phyloP scores from a whole-genome alignment of 2,888 invertebrate species.

The Drosophila neotestacea region DNA sequence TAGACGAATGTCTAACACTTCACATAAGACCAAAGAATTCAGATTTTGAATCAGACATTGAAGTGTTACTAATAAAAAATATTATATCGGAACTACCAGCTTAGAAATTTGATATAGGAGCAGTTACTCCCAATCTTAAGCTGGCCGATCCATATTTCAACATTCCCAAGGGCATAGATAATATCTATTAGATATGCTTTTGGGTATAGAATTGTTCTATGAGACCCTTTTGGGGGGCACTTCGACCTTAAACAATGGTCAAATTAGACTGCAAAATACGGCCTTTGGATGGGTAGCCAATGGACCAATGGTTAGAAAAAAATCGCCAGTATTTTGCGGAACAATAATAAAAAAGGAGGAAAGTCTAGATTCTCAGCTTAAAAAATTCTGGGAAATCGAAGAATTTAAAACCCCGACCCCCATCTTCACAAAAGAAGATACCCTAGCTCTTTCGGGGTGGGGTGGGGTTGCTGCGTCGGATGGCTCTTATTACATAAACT shows the following conservation, averaged over 20 bases:
- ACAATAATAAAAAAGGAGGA: background rate
- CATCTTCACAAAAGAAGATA: background rate
- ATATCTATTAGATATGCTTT: too few species aligned
- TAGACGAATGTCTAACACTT: background rate
- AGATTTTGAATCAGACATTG: too few species aligned
- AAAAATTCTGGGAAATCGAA: background rate
- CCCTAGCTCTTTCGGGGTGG: too few species aligned
- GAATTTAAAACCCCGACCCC: background rate
- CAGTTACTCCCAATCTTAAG: too few species aligned
- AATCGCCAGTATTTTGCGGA: background rate
- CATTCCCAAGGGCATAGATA: background rate
- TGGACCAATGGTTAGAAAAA: background rate
- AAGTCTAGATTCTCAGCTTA: background rate
- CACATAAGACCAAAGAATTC: background rate
- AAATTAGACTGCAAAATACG: background rate
- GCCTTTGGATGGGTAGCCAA: background rate
- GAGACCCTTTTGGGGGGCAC: background rate
- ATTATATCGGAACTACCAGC: too few species aligned
- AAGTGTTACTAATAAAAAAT: too few species aligned
- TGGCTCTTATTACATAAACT: too few species aligned
- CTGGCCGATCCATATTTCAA: too few species aligned
- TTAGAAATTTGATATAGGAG: too few species aligned
- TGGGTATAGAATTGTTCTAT: background rate
- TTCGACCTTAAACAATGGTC: background rate
- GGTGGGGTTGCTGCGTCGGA: too few species aligned